Evolutionary conservation across 2,797 vertebrate genomes (phyloP).

Genomic region (Lophius americanus): DNA sequence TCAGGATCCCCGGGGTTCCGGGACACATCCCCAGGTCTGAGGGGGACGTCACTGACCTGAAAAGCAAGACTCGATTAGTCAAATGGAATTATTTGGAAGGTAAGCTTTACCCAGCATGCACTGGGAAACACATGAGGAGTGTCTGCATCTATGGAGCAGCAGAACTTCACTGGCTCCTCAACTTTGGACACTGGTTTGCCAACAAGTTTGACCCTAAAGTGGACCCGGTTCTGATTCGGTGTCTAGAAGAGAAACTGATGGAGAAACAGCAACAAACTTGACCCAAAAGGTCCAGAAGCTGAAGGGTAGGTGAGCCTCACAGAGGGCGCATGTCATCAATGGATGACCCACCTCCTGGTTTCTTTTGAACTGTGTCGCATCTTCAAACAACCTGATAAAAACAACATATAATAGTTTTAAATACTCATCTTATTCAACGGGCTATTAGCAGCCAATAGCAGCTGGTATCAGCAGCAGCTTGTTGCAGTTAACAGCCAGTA

Average conservation of each 20-base stretch:
- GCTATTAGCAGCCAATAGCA: too few species aligned
- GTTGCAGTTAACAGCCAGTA: too few species aligned
- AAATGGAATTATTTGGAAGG: conserved; percentile 93
- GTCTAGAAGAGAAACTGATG: conserved; percentile 88
- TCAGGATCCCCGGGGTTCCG: conserved; percentile 86
- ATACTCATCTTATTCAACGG: too few species aligned
- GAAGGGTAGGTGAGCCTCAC: background rate
- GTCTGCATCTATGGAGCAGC: conserved; percentile 92
- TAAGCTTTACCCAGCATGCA: conserved; percentile 88
- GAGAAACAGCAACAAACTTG: conserved; percentile 78
- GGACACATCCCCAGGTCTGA: conserved; percentile 82
- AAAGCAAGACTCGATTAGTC: conserved; percentile 92
- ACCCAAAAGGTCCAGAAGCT: conserved; percentile 20
- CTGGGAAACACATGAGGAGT: conserved; percentile 88
- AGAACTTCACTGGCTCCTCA: conserved; percentile 91
- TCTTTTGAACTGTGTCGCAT: too few species aligned
- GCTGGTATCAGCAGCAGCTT: too few species aligned
- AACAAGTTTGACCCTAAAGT: conserved; percentile 95
- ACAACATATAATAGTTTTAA: too few species aligned
- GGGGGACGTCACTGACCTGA: conserved; percentile 89
- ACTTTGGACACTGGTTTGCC: conserved; percentile 91
- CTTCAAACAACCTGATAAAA: too few species aligned
- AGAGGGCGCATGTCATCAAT: background rate
- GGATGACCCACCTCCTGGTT: too few species aligned
- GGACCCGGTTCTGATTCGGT: conserved; percentile 89